phyloP scores from a whole-genome alignment of 2,888 invertebrate genomes.

The Antheraea assamensis region DNA sequence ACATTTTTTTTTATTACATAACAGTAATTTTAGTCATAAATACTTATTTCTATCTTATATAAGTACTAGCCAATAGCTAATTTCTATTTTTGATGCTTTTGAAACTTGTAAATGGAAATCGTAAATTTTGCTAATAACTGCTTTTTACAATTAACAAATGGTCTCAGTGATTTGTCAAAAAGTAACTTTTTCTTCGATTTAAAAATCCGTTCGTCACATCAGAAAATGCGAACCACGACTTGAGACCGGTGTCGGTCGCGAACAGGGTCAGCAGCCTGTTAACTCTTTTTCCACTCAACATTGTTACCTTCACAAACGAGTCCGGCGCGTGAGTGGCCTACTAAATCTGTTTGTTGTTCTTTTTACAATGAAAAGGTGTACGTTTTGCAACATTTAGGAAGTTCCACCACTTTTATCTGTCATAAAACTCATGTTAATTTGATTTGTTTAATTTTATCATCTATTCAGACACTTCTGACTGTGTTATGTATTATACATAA shows the following conservation, averaged over 20 bases:
- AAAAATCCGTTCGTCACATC: slow-evolving; percentile 31
- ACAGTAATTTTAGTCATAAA: no score
- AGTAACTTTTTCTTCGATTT: background rate
- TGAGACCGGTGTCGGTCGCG: slow-evolving; percentile 41
- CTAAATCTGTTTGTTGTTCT: slow-evolving; percentile 55
- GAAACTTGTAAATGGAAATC: background rate
- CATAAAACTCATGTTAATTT: no score
- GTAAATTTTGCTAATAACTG: background rate
- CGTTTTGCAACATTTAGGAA: slow-evolving; percentile 38
- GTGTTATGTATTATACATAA: no score
- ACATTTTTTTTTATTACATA: no score
- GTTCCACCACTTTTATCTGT: slow-evolving; percentile 29
- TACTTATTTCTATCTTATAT: no score
- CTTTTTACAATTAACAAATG: background rate
- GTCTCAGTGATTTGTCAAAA: background rate
- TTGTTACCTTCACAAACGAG: slow-evolving; percentile 78
- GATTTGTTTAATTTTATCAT: no score
- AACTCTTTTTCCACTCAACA: slow-evolving; percentile 75
- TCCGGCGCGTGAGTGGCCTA: slow-evolving; percentile 67
- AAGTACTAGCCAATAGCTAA: background rate
- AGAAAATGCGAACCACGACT: slow-evolving; percentile 37
- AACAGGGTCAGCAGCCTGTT: slow-evolving; percentile 57
- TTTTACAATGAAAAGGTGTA: slow-evolving; percentile 44
- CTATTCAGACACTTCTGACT: no score
- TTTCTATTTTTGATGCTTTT: background rate